Percentiles rank a stretch among this genome's conserved stretches.
Conservation (phyloP, 2,888 invertebrate genomes). For the Gisinianus flammeolus region DNA sequence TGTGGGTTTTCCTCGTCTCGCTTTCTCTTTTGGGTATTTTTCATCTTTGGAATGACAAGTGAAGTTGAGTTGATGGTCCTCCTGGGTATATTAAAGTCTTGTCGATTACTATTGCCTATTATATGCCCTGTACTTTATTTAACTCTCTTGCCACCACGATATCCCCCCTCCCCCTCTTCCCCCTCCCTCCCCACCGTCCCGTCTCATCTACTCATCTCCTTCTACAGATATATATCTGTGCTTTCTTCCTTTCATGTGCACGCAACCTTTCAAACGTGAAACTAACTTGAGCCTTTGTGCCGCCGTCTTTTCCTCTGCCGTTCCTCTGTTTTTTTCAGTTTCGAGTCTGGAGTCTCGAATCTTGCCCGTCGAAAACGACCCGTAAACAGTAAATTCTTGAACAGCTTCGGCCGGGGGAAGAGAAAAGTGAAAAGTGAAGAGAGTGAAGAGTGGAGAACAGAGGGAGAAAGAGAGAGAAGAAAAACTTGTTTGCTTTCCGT, state of each 20-base stretch:
- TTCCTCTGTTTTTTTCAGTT: too few species aligned
- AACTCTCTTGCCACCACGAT: too few species aligned
- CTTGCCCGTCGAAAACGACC: too few species aligned
- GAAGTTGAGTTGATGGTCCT: slow-evolving; percentile 7
- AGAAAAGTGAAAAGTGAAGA: not conserved
- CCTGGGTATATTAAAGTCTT: slow-evolving; percentile 1
- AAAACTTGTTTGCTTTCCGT: too few species aligned
- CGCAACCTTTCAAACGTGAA: too few species aligned
- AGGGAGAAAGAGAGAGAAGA: not conserved
- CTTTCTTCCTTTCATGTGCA: too few species aligned
- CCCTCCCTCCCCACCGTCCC: too few species aligned
- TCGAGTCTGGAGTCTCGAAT: too few species aligned
- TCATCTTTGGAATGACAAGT: slow-evolving; percentile 2
- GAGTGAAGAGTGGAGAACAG: not conserved
- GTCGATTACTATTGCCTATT: slow-evolving; percentile 10
- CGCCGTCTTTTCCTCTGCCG: not conserved
- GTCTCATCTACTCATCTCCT: not conserved
- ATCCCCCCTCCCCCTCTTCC: too few species aligned
- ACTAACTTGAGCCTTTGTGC: too few species aligned
- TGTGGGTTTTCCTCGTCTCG: not conserved
- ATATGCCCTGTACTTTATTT: not conserved
- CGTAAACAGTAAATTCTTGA: too few species aligned
- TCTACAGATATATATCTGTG: not conserved
- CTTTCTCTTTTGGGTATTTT: not conserved
- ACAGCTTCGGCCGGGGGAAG: not conserved